A percentile compares a stretch with the other conserved stretches of the same genome.
Conservation (phyloP, 2,113 vertebrate species). For the Lepidothrix coronata region DNA sequence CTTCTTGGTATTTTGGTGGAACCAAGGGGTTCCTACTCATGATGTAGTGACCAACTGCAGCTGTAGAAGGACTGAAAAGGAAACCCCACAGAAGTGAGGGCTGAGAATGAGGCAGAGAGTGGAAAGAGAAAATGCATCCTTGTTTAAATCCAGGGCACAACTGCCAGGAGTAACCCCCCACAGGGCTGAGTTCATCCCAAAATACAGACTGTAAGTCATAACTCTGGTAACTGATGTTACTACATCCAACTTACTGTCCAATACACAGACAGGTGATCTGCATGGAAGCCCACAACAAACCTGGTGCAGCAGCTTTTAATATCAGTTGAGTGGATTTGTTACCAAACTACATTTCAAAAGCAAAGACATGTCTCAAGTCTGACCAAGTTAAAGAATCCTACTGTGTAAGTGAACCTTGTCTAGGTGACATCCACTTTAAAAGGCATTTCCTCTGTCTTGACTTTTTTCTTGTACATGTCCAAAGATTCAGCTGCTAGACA, state of each 20-base stretch:
- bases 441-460: background rate
- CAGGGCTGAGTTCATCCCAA: background rate
- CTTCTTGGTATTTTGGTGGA: background rate
- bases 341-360: background rate
- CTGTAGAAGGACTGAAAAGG: background rate
- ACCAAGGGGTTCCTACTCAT: background rate
- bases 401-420: background rate
- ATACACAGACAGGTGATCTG: background rate
- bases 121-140: background rate
- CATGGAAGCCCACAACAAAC: background rate
- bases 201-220: background rate
- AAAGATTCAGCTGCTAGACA: background rate
- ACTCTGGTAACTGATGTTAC: background rate
- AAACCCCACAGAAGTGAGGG: background rate
- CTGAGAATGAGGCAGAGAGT: background rate
- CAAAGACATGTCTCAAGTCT: background rate
- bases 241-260: background rate
- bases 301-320: background rate
- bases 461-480: background rate
- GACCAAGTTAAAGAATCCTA: background rate
- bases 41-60: background rate
- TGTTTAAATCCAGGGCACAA: background rate
- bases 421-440: background rate
- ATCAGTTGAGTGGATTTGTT: background rate
- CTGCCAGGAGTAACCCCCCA: background rate